Percentiles rank a stretch among this genome's conserved stretches.
These are phyloP conservation scores for Pseudorhombus dupliciocellatus DNA, from an alignment of 2,113 vertebrate genomes.

Conservation along the genomic window DNA sequence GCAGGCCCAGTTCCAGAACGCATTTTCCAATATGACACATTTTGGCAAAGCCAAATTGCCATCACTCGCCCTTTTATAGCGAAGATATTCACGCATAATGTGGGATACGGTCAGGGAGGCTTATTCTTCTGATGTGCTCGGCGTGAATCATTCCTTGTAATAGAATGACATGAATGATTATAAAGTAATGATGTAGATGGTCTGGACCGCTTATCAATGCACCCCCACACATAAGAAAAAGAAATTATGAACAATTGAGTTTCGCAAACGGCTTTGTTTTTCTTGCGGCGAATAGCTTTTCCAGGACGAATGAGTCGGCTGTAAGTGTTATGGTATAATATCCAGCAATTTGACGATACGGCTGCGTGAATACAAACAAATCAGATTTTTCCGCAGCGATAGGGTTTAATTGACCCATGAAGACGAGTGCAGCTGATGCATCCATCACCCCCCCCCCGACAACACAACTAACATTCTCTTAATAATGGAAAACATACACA, in stretches of 20 bases:
- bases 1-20: constrained; percentile 15
- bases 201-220: constrained; percentile 52
- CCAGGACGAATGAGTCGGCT: constrained; percentile 22
- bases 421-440: constrained; percentile 16
- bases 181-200: constrained; percentile 57
- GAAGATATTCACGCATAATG: constrained; percentile 11
- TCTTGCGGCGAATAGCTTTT: constrained; percentile 32
- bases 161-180: constrained; percentile 62
- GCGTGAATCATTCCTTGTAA: constrained; percentile 55
- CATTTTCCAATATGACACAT: constrained; percentile 14
- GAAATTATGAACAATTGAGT: constrained; percentile 45
- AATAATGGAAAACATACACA: constrained; percentile 34
- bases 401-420: constrained; percentile 39
- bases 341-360: constrained; percentile 26
- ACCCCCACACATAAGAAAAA: constrained; percentile 14
- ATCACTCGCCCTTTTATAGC: constrained; percentile 21
- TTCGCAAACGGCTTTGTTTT: constrained; percentile 53
- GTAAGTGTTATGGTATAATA: constrained; percentile 36
- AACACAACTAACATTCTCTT: constrained; percentile 32
- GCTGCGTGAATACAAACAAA: constrained; percentile 42
- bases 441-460: constrained; percentile 28
- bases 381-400: constrained; percentile 43
- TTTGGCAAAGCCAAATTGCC: constrained; percentile 14
- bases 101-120: constrained; percentile 17
- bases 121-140: constrained; percentile 22